Conservation (phyloP, 2,888 invertebrate species). For the Idaea dimidiata region DNA sequence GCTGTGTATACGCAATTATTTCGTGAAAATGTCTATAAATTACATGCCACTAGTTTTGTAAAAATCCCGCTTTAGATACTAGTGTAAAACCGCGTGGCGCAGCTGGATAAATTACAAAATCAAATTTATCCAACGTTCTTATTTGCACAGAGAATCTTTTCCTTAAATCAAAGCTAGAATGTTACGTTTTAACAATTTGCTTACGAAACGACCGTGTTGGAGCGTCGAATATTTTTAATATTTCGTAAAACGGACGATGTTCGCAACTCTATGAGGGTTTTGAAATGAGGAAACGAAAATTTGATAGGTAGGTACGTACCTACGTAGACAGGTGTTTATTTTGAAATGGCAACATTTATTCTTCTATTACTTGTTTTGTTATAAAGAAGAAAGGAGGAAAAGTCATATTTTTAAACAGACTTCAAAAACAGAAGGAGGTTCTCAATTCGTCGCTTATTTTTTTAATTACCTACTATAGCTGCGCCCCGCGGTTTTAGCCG, state of each 20-base stretch:
- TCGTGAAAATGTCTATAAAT: too few relatives aligned
- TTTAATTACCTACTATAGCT: too few relatives aligned
- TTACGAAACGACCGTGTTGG: neutral
- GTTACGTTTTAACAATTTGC: neutral
- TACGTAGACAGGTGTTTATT: neutral
- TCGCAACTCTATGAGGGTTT: neutral
- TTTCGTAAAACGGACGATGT: neutral
- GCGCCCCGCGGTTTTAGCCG: too few relatives aligned
- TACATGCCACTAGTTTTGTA: too few relatives aligned
- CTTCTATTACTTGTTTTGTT: too few relatives aligned
- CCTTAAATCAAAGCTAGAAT: neutral
- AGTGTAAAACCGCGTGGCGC: too few relatives aligned
- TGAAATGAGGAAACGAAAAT: neutral
- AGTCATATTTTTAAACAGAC: too few relatives aligned
- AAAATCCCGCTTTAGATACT: too few relatives aligned
- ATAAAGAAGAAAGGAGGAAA: too few relatives aligned
- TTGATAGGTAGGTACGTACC: neutral
- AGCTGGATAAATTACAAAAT: neutral
- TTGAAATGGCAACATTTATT: neutral
- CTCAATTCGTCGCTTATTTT: too few relatives aligned
- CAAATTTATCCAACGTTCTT: neutral
- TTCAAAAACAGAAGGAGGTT: too few relatives aligned
- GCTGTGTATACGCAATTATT: too few relatives aligned
- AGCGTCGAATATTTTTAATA: neutral
- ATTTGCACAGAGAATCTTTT: neutral